Evolutionary conservation across 2,888 invertebrate genomes (phyloP).

Genomic region (Norana najaformis): DNA sequence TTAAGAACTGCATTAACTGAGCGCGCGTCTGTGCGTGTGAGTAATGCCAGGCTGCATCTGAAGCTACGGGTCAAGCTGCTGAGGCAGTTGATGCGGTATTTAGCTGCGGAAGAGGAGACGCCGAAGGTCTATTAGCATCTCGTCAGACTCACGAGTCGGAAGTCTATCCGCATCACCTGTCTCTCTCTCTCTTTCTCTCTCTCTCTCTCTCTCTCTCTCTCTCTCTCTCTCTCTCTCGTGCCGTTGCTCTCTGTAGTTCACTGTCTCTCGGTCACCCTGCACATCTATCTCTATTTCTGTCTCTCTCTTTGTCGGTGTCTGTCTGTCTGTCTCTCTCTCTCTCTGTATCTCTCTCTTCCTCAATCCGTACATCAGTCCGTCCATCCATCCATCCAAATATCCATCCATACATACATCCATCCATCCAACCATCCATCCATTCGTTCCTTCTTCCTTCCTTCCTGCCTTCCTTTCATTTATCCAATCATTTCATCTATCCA

Average conservation of each 20-base stretch:
- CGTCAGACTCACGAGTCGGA: neutral
- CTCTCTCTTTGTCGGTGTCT: neutral
- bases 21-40: neutral
- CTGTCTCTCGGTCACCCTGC: neutral
- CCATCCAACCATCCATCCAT: too few species aligned
- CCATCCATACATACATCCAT: too few species aligned
- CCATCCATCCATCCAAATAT: too few species aligned
- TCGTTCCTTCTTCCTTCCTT: too few species aligned
- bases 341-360: too few species aligned
- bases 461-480: too few species aligned
- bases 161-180: neutral
- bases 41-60: neutral
- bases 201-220: neutral
- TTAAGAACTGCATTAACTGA: too few species aligned
- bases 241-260: neutral
- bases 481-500: neutral
- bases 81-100: neutral
- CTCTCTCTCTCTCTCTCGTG: neutral
- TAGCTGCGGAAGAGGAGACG: neutral
- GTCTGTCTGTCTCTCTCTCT: too few species aligned
- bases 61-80: neutral
- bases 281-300: neutral
- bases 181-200: neutral
- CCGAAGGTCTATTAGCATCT: constrained; percentile 5
- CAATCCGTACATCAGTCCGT: too few species aligned